Conservation (phyloP, 2,797 vertebrate species). For the Leptoclinus maculatus region DNA sequence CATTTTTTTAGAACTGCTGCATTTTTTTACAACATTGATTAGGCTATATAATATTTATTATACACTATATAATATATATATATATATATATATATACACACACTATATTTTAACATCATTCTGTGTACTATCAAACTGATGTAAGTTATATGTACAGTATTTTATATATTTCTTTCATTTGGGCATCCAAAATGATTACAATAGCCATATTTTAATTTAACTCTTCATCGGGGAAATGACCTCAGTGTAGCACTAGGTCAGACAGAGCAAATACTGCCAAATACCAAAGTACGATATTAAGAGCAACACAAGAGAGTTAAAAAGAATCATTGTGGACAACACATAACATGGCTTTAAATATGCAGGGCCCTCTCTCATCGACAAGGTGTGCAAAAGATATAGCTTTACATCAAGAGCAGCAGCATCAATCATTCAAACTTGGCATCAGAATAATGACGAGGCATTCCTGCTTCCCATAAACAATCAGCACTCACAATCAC, state of each 20-base stretch:
- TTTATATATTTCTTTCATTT: background rate
- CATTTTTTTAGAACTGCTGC: background rate
- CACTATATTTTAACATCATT: slow-evolving; percentile 1
- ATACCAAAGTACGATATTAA: background rate
- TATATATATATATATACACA: background rate
- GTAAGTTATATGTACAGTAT: background rate
- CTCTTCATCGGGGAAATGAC: background rate
- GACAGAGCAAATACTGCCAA: background rate
- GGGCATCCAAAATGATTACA: background rate
- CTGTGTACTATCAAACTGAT: background rate
- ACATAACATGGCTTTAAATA: background rate
- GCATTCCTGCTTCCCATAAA: slow-evolving; percentile 38
- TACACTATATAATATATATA: background rate
- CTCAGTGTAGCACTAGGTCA: background rate
- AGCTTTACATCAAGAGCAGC: slow-evolving; percentile 29
- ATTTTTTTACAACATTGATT: background rate
- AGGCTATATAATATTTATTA: no score
- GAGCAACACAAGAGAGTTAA: background rate
- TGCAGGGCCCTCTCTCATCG: slow-evolving; percentile 5
- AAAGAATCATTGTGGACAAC: background rate
- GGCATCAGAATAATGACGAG: slow-evolving; percentile 34
- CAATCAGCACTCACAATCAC: slow-evolving; percentile 34
- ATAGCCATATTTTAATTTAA: background rate
- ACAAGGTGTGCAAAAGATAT: slow-evolving; percentile 23
- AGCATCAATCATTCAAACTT: slow-evolving; percentile 42